Evolutionary conservation across 2,888 invertebrate genomes (phyloP), one percentile per base, ranked within the genome.

Genomic region (Marasmarcha lunaedactyla): DNA sequence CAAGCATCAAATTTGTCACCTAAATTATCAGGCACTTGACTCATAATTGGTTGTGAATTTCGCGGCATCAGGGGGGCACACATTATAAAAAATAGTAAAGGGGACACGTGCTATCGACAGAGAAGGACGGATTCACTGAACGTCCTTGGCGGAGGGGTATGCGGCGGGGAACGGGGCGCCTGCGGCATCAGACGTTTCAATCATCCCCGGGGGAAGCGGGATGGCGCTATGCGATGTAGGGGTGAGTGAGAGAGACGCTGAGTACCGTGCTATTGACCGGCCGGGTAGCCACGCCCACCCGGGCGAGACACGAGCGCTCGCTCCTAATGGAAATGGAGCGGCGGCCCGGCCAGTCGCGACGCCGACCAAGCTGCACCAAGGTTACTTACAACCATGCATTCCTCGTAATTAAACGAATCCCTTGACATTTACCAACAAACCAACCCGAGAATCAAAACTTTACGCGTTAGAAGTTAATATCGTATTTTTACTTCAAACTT

Each of bases 41-140:
- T 76, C 74, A 79, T 79, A 74, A 73, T 79, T 71, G 70, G 67
- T 71, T 71, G 79, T 77, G 77, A 76, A 78, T 74, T 76, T 78
- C 78, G 76, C 79, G 79, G 59, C 57, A 71, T 73, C 60, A 73
- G 59, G 70, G 72, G 74, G 73, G 71, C 77, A 79, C 78, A 79
- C 81, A 81, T 79, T 78, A 78, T 79, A 74, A 70, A 77, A 70
- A 78, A 78, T 79, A 74, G 78, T 77, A 78, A 71, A 72, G 67
- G 72, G 60, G 73, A 76, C 83, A 81, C 83, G 83, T 83, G 83
- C 79, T 81, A 70, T 76, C 79, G 74, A 74, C 81, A 77, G 81
- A 81, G 79, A 73, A 78, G 81, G 81, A 83, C 81, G 81, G 81
- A 83, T 81, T 81, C 81, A 83, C 81, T 83, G 79, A 79, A 79